A percentile compares a stretch with the other conserved stretches of the same genome.
These are phyloP conservation scores for Apamea monoglypha DNA, from an alignment of 2,888 invertebrate genomes.

Conservation along the genomic window DNA sequence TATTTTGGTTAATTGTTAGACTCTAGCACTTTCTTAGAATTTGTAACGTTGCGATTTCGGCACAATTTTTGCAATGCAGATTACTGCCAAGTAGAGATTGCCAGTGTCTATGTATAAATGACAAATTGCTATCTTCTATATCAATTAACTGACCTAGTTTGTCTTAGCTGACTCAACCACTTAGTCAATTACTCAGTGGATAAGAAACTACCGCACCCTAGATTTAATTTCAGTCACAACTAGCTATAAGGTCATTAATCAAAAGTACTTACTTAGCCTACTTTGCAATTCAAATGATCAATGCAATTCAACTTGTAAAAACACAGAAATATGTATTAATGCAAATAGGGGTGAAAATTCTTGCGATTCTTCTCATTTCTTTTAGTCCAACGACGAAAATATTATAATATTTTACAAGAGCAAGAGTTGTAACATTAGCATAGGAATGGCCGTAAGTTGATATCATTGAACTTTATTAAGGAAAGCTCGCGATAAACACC, in stretches of 20 bases:
- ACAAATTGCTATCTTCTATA: slow-evolving; percentile 12
- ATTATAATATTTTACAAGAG: slow-evolving; percentile 83
- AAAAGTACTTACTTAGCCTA: slow-evolving; percentile 30
- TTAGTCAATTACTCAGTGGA: slow-evolving; percentile 37
- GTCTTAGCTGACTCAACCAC: slow-evolving; percentile 25
- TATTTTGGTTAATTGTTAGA: no score
- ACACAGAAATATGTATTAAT: slow-evolving; percentile 74
- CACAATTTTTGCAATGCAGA: neutral
- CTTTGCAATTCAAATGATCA: slow-evolving; percentile 51
- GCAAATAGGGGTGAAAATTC: slow-evolving; percentile 78
- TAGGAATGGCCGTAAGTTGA: slow-evolving; percentile 80
- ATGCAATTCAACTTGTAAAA: slow-evolving; percentile 55
- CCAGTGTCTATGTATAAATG: neutral
- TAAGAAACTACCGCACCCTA: slow-evolving; percentile 16
- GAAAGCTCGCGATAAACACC: slow-evolving; percentile 81
- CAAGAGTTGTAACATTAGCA: slow-evolving; percentile 87
- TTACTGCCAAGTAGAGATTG: neutral
- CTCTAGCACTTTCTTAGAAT: neutral
- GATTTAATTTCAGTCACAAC: slow-evolving; percentile 23
- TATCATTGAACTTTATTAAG: slow-evolving; percentile 82
- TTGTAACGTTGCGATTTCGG: neutral
- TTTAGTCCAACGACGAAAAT: slow-evolving; percentile 74
- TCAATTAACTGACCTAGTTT: slow-evolving; percentile 51
- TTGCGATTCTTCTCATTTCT: slow-evolving; percentile 77
- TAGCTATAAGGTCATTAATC: slow-evolving; percentile 15